Conservation (phyloP, 2,888 invertebrate genomes). For the Drosophila borealis region DNA sequence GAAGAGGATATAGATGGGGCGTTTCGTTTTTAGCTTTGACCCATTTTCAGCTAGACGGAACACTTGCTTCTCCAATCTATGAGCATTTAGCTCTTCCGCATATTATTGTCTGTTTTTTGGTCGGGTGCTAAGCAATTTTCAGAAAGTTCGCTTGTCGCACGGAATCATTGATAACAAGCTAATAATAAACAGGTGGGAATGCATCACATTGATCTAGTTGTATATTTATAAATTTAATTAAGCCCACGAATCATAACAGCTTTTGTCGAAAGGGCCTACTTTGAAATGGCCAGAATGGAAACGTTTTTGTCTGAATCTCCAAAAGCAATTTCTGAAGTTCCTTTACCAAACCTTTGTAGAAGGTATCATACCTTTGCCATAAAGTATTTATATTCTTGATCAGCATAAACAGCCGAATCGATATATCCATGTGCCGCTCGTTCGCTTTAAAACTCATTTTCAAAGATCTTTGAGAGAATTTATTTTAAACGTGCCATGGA, state of each 20-base stretch:
- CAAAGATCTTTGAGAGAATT: too few relatives aligned
- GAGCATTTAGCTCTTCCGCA: constrained; percentile 8
- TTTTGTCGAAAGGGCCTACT: neutral
- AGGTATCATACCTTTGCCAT: too few relatives aligned
- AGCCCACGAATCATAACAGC: neutral
- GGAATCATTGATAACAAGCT: constrained; percentile 21
- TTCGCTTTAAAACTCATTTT: too few relatives aligned
- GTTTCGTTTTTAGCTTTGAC: constrained; percentile 61
- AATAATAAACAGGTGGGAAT: constrained; percentile 16
- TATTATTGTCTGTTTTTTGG: constrained; percentile 2
- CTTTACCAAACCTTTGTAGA: too few relatives aligned
- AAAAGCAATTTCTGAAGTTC: too few relatives aligned
- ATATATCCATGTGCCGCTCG: too few relatives aligned
- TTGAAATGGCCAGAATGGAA: neutral
- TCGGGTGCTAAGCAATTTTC: neutral
- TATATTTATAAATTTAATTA: neutral
- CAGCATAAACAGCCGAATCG: too few relatives aligned
- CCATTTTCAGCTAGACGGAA: constrained; percentile 40
- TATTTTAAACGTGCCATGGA: too few relatives aligned
- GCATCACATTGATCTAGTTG: constrained; percentile 2
- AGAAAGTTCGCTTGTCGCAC: neutral
- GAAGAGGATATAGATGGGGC: constrained; percentile 30
- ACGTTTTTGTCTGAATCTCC: too few relatives aligned
- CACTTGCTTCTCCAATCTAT: constrained; percentile 25
- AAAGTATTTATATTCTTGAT: too few relatives aligned